Percentiles rank a stretch among this genome's conserved stretches.
phyloP scores from a whole-genome alignment of 2,113 vertebrate genomes.

The Spilogale gracilis region DNA sequence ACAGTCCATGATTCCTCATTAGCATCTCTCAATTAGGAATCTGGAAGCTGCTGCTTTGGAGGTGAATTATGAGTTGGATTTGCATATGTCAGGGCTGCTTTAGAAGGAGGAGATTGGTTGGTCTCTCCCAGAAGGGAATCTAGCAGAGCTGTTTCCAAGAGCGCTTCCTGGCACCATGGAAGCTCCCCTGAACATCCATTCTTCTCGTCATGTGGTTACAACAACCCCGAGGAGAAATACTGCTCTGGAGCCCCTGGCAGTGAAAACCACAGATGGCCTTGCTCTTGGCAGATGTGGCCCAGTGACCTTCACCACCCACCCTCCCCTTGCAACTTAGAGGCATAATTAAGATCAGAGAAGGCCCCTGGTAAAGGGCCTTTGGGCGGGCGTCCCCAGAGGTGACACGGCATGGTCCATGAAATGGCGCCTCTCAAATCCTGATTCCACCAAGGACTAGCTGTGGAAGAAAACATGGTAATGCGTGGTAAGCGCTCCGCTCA shows the following conservation, averaged over 20 bases:
- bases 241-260: neutral
- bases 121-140: neutral
- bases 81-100: neutral
- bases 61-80: neutral
- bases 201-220: neutral
- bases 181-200: neutral
- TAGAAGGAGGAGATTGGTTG: neutral
- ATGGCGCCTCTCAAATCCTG: neutral
- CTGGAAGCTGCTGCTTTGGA: neutral
- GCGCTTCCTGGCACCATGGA: neutral
- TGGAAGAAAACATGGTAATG: neutral
- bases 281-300: neutral
- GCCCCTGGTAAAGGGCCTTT: neutral
- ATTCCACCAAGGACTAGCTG: neutral
- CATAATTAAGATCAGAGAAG: neutral
- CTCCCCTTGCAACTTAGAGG: neutral
- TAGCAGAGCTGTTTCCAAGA: neutral
- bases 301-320: neutral
- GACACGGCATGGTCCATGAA: neutral
- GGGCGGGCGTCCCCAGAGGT: neutral
- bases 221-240: neutral
- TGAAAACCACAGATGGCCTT: neutral
- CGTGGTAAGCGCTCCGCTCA: too few relatives aligned
- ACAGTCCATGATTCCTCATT: neutral
- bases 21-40: conserved; percentile 19